These are phyloP conservation scores for Forbesichthys papilliferus DNA, from an alignment of 2,113 vertebrate genomes.

Conservation along the genomic window DNA sequence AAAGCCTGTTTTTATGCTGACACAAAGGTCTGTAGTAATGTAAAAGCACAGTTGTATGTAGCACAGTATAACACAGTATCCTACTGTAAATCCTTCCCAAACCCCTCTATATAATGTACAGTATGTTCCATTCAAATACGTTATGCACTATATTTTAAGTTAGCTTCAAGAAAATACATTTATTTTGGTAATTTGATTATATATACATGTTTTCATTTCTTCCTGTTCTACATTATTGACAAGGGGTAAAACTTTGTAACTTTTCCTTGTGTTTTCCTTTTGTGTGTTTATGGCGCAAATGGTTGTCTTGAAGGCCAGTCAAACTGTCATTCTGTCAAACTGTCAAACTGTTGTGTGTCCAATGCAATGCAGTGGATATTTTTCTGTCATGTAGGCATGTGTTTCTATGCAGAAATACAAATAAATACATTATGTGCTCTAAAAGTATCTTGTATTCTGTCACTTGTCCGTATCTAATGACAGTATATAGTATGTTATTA, in stretches of 20 bases:
- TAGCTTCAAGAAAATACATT: constrained; percentile 16
- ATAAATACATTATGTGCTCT: constrained; percentile 59
- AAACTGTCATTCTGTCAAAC: constrained; percentile 44
- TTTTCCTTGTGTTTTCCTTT: constrained; percentile 7
- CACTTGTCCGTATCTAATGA: neutral
- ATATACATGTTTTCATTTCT: constrained; percentile 7
- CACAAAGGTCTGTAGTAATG: constrained; percentile 49
- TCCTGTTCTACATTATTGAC: constrained; percentile 28
- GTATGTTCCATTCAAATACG: constrained; percentile 25
- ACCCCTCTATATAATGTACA: constrained; percentile 25
- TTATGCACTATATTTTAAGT: constrained; percentile 28
- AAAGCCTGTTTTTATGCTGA: constrained; percentile 41
- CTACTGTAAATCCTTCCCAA: constrained; percentile 19
- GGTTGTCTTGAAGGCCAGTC: constrained; percentile 36
- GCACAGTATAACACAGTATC: constrained; percentile 53
- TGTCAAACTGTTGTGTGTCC: constrained; percentile 32
- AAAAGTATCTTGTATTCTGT: constrained; percentile 4
- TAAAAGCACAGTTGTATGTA: constrained; percentile 73
- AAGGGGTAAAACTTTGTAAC: constrained; percentile 21
- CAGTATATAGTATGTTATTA: neutral
- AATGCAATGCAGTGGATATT: constrained; percentile 38
- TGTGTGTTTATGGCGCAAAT: constrained; percentile 39
- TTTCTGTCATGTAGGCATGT: constrained; percentile 64
- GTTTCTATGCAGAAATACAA: constrained; percentile 72
- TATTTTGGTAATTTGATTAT: constrained; percentile 38